phyloP scores from a whole-genome alignment of 2,113 vertebrate species.

The Gymnocephalus cernua region DNA sequence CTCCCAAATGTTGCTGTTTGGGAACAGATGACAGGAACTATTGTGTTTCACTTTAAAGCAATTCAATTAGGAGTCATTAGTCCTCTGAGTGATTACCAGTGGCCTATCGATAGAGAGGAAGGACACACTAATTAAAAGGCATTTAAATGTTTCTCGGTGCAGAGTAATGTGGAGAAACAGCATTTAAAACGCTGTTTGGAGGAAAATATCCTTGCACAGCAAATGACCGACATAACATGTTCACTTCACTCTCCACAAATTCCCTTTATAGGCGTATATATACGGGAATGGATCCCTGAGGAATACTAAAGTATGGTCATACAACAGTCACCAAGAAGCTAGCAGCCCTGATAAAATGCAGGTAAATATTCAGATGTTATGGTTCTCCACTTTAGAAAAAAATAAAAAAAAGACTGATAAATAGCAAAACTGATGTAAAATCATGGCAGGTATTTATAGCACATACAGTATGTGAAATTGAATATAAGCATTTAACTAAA shows the following conservation, averaged over 20 bases:
- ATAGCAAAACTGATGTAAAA: constrained; percentile 78
- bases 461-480: constrained; percentile 74
- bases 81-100: constrained; percentile 84
- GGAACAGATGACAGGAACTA: constrained; percentile 75
- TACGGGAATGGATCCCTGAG: constrained; percentile 83
- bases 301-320: constrained; percentile 82
- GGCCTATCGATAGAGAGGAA: constrained; percentile 84
- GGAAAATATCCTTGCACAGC: constrained; percentile 81
- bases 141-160: constrained; percentile 85
- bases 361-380: constrained; percentile 82
- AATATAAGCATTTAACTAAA: constrained; percentile 79
- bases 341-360: constrained; percentile 65
- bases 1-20: constrained; percentile 75
- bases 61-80: constrained; percentile 87
- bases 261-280: constrained; percentile 85
- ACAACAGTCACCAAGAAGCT: constrained; percentile 73
- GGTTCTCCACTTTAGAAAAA: constrained; percentile 62
- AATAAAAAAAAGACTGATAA: constrained; percentile 70
- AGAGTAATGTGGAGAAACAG: constrained; percentile 83
- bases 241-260: constrained; percentile 83
- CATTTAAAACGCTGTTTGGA: constrained; percentile 86
- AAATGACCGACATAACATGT: constrained; percentile 85
- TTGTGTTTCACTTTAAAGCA: constrained; percentile 82
- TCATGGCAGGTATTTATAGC: constrained; percentile 78
- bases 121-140: constrained; percentile 87